Base-by-base conservation (phyloP, 2,888 invertebrate genomes). In the Venustoraphidia nigricollis region DNA sequence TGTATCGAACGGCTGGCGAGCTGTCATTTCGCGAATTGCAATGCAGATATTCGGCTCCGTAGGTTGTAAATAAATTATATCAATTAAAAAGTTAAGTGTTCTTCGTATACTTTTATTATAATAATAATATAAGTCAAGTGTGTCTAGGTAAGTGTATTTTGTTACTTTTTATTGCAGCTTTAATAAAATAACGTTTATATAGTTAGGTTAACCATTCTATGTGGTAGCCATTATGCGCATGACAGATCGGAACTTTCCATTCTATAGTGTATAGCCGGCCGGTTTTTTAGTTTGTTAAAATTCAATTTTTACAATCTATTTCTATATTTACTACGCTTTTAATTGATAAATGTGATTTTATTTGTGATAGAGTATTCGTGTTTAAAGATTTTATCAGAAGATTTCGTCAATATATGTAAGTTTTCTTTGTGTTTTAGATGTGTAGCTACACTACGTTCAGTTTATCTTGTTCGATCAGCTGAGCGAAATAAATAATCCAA, bases 1-100 rank as follows among this genome's bases (percentile, higher is more conserved):
- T 58, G 61, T 62, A 62, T 62, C 61, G 62, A 62, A 61, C 62
- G 62, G 54, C 54, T 51, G 49, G 51, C 53, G 56, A 56, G 55
- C 57, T 56, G 57, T 58, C 58, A 57, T 57, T 56, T 47, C 53
- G 51, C 50, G 46, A 42, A 52, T 51, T 39, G 40, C 14, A 39
- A 39, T 39, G 40, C 40, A 39, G 40, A 11, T 39, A 10, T 11
- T 39, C 13, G 8, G 14, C 13, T 11, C 40, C 40, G 11, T 39
- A 39, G 13, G 40, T 39, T 39, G 40, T 39, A 14, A 39, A 39
- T 39, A 39, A 39, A 14, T 39, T 11, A 39, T 39, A 11, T 39
- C 14, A 14, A 39, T 39, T 14, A 14, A 14, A 39, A 14, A 39
- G 40, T 39, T 38, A 10, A 41, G 13, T 41, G 17, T 41, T 41